These are phyloP conservation scores for Felis catus DNA, from an alignment of 2,113 vertebrate genomes.

Conservation along the genomic window DNA sequence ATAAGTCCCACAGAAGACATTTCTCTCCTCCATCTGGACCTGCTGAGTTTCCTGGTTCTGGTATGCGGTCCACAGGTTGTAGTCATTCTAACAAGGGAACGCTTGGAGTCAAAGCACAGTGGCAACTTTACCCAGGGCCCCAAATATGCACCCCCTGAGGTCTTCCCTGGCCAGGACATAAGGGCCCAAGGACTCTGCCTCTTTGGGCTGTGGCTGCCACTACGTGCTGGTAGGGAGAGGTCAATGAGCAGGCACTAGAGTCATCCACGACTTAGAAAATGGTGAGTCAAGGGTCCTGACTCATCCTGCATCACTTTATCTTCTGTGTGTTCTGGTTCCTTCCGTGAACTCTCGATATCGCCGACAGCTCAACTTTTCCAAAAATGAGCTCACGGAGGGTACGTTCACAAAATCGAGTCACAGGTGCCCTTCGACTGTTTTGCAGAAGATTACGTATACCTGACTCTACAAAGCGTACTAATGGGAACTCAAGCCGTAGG, in stretches of 20 bases:
- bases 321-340: background rate
- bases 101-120: background rate
- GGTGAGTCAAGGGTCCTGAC: background rate
- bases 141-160: background rate
- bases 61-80: constrained; percentile 82
- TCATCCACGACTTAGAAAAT: background rate
- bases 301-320: background rate
- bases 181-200: background rate
- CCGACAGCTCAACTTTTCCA: background rate
- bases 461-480: background rate
- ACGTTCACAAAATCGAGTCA: background rate
- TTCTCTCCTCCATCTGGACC: constrained; percentile 91
- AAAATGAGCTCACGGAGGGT: background rate
- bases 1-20: constrained; percentile 92
- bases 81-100: constrained; percentile 60
- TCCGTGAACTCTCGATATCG: background rate
- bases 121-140: background rate
- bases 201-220: background rate
- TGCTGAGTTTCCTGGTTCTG: constrained; percentile 82
- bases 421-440: background rate
- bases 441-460: background rate
- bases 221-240: accelerated
- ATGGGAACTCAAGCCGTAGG: background rate
- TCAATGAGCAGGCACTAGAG: background rate
- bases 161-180: background rate